Conservation (phyloP, 2,888 invertebrate species). For the Drosophila tripunctata region DNA sequence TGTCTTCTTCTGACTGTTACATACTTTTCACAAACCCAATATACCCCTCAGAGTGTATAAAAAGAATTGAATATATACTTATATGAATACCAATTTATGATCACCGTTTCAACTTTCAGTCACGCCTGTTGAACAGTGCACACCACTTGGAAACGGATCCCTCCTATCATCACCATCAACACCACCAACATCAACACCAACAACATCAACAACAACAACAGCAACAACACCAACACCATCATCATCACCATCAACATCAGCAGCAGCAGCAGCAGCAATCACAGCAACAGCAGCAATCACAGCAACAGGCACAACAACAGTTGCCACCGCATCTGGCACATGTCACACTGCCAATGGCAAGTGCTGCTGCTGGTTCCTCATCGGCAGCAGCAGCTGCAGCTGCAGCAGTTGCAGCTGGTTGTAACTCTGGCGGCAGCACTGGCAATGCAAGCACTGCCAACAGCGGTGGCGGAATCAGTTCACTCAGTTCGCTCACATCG, state of each 20-base stretch:
- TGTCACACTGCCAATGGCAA: slow-evolving; percentile 69
- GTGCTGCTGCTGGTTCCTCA: slow-evolving; percentile 63
- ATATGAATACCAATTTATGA: neutral
- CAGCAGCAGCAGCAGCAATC: slow-evolving; percentile 45
- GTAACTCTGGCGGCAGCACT: slow-evolving; percentile 45
- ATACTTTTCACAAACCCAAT: too few species aligned
- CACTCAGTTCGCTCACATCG: slow-evolving; percentile 81
- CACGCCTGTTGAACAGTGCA: slow-evolving; percentile 81
- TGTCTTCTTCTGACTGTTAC: too few species aligned
- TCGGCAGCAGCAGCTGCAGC: slow-evolving; percentile 67
- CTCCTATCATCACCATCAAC: slow-evolving; percentile 83
- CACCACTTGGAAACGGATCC: slow-evolving; percentile 83
- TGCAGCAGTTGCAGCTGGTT: slow-evolving; percentile 53
- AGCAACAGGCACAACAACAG: slow-evolving; percentile 52
- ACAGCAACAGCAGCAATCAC: slow-evolving; percentile 42
- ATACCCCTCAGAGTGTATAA: too few species aligned
- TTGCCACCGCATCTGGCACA: slow-evolving; percentile 68
- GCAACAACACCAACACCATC: slow-evolving; percentile 79
- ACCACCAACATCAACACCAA: slow-evolving; percentile 80
- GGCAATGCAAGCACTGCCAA: slow-evolving; percentile 31
- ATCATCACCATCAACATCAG: slow-evolving; percentile 46
- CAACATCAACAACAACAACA: slow-evolving; percentile 65
- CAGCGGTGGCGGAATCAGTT: slow-evolving; percentile 66
- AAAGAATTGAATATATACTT: neutral
- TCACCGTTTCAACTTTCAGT: slow-evolving; percentile 51